Conservation (phyloP, 2,797 vertebrate species). For the Falco peregrinus region DNA sequence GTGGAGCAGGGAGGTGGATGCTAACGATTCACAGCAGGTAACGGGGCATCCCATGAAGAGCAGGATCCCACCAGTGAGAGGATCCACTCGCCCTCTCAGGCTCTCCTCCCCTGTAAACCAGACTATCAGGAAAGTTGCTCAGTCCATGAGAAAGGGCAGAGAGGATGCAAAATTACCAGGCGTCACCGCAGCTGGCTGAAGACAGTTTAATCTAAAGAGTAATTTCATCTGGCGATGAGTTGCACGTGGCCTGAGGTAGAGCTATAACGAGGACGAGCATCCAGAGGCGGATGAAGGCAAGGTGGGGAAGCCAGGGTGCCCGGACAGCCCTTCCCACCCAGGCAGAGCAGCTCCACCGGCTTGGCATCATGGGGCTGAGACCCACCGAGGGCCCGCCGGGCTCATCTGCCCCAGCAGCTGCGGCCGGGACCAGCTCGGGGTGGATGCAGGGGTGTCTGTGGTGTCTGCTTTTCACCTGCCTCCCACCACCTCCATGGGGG, state of each 20-base stretch:
- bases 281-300: neutral
- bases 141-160: neutral
- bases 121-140: neutral
- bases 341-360: neutral
- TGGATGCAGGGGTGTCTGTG: neutral
- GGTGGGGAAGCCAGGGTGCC: neutral
- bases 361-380: neutral
- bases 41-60: neutral
- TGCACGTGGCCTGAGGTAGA: neutral
- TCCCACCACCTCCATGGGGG: too few species aligned
- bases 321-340: neutral
- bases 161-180: neutral
- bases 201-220: neutral
- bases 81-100: neutral
- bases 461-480: neutral
- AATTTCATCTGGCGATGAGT: neutral
- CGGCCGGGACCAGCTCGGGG: neutral
- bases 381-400: neutral
- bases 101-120: too few species aligned
- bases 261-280: neutral
- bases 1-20: neutral
- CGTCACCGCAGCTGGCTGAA: neutral
- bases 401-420: neutral
- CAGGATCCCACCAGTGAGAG: neutral
- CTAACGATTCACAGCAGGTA: neutral